These are phyloP conservation scores for Sebastes taczanowskii DNA, from an alignment of 2,797 vertebrate genomes.

Conservation along the genomic window DNA sequence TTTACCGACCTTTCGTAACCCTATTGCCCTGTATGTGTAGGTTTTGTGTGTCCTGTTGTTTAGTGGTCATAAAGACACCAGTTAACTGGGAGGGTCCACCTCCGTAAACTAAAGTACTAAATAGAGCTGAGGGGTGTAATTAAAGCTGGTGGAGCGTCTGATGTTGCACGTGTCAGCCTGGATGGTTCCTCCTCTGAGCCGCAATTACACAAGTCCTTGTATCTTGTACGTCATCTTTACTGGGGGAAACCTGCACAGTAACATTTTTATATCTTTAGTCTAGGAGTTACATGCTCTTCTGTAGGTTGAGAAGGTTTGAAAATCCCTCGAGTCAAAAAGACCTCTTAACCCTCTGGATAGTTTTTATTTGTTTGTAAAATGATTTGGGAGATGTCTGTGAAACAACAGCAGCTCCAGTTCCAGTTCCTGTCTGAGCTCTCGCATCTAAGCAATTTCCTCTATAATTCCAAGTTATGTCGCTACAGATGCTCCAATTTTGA, in stretches of 20 bases:
- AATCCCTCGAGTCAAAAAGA: neutral
- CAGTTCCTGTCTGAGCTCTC: neutral
- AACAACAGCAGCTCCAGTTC: neutral
- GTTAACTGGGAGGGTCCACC: slow-evolving; percentile 59
- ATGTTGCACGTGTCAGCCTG: slow-evolving; percentile 31
- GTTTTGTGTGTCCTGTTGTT: slow-evolving; percentile 18
- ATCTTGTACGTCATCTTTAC: neutral
- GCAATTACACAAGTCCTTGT: slow-evolving; percentile 9
- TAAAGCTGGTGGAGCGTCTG: slow-evolving; percentile 42
- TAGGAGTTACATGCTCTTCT: neutral
- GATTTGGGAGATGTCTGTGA: neutral
- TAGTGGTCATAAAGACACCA: slow-evolving; percentile 35
- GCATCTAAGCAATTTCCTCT: neutral
- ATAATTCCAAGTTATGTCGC: neutral
- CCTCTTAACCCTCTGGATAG: neutral
- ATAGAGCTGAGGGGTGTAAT: slow-evolving; percentile 61
- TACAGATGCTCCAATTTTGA: neutral
- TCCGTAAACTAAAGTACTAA: slow-evolving; percentile 58
- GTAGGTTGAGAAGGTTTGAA: neutral
- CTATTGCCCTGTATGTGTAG: neutral
- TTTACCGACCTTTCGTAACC: neutral
- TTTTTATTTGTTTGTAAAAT: neutral
- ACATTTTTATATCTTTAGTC: neutral
- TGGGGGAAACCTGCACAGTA: neutral
- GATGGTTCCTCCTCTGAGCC: slow-evolving; percentile 12